Percentiles rank a stretch among this genome's conserved stretches.
phyloP scores from a whole-genome alignment of 2,113 vertebrate species.

The Trachemys scripta region DNA sequence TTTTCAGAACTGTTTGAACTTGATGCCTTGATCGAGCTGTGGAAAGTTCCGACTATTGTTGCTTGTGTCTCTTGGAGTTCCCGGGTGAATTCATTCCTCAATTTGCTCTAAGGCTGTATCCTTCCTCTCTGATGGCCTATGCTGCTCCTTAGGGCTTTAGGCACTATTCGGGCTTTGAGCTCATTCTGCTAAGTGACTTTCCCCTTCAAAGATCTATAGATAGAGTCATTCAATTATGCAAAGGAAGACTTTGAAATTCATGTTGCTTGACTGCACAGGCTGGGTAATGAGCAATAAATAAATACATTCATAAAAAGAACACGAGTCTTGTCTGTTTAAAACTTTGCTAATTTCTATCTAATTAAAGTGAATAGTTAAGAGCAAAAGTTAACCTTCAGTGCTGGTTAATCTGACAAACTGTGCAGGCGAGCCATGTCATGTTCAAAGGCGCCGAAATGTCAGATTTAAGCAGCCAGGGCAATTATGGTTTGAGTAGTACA shows the following conservation, averaged over 20 bases:
- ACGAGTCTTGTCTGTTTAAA: neutral
- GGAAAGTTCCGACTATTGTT: neutral
- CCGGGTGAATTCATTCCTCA: neutral
- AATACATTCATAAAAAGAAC: neutral
- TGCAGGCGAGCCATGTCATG: neutral
- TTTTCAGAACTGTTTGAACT: neutral
- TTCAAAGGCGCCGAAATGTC: neutral
- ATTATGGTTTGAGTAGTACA: neutral
- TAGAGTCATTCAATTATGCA: neutral
- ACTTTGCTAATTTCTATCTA: neutral
- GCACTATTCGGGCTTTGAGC: neutral
- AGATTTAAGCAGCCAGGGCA: neutral
- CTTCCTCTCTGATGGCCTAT: neutral
- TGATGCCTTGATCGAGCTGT: neutral
- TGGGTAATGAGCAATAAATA: neutral
- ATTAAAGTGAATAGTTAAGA: neutral
- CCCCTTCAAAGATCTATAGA: neutral
- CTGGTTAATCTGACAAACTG: neutral
- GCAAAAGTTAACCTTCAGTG: neutral
- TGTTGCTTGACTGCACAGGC: neutral
- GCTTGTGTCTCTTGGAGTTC: neutral
- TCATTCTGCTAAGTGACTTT: neutral
- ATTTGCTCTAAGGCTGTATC: neutral
- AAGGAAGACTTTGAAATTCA: neutral
- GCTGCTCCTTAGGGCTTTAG: neutral